phyloP scores from a whole-genome alignment of 2,888 invertebrate species.

The Rhingia rostrata region DNA sequence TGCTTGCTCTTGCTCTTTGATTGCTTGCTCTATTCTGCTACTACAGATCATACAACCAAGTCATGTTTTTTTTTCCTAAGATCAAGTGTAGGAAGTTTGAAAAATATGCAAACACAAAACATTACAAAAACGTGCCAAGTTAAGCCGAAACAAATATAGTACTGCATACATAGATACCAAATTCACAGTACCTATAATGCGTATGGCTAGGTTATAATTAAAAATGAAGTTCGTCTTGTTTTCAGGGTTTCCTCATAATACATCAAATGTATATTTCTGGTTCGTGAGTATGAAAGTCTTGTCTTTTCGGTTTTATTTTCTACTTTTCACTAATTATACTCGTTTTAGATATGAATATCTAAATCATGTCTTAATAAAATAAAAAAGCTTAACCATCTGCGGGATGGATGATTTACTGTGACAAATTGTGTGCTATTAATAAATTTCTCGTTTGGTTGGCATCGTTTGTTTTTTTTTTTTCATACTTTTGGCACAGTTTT shows the following conservation, averaged over 20 bases:
- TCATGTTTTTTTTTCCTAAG: constrained; percentile 9
- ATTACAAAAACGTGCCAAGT: neutral
- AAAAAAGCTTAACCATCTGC: constrained; percentile 14
- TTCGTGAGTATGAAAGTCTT: constrained; percentile 38
- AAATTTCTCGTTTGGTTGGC: constrained; percentile 26
- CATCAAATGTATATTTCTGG: constrained; percentile 9
- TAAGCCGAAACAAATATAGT: constrained; percentile 35
- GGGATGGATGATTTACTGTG: constrained; percentile 36
- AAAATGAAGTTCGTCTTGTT: constrained; percentile 54
- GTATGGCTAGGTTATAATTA: constrained; percentile 28
- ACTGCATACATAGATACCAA: neutral
- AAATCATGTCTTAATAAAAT: neutral
- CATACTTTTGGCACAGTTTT: constrained; percentile 40
- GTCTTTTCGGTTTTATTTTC: constrained; percentile 16
- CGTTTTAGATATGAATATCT: constrained; percentile 23
- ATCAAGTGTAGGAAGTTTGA: neutral
- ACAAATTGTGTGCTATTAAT: constrained; percentile 37
- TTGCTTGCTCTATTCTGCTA: constrained; percentile 20
- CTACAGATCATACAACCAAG: constrained; percentile 34
- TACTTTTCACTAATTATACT: constrained; percentile 40
- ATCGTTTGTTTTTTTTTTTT: constrained; percentile 26
- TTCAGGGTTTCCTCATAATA: constrained; percentile 34
- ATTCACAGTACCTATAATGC: neutral
- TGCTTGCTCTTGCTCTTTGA: neutral
- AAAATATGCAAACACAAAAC: constrained; percentile 18